Conservation (phyloP, 2,113 vertebrate genomes). For the Platycercus adscitus region DNA sequence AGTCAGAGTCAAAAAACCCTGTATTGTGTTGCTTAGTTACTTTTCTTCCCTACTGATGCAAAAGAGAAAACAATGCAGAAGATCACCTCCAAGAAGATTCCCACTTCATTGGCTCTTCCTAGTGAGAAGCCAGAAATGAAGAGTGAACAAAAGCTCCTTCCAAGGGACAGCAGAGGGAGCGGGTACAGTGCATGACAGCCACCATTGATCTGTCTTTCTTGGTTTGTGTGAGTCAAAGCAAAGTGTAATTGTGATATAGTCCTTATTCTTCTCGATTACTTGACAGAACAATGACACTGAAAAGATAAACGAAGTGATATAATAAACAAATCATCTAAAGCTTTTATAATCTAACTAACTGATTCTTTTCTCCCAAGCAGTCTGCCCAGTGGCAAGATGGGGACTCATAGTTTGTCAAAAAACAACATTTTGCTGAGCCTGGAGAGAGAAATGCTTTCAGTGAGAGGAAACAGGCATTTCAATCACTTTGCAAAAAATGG, state of each 20-base stretch:
- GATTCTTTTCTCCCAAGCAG: not conserved
- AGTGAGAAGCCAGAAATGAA: not conserved
- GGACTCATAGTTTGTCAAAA: not conserved
- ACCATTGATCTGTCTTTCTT: not conserved
- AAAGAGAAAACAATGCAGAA: not conserved
- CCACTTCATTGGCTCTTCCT: not conserved
- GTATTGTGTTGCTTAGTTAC: not conserved
- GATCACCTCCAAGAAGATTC: not conserved
- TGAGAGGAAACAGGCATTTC: not conserved
- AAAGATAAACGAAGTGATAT: not conserved
- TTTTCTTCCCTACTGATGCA: not conserved
- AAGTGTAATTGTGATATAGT: not conserved
- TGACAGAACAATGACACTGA: not conserved
- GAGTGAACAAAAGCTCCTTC: not conserved
- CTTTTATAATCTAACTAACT: not conserved
- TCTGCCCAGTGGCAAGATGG: not conserved
- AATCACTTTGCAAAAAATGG: not conserved
- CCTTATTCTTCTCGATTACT: not conserved
- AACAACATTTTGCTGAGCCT: not conserved
- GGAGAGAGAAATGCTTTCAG: not conserved
- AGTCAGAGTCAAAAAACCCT: not conserved
- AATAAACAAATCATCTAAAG: conserved; percentile 10
- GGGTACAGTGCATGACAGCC: not conserved
- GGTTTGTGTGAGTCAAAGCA: not conserved
- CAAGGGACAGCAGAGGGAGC: not conserved